These are phyloP conservation scores for Rotaria socialis DNA, from an alignment of 2,888 invertebrate species.

Conservation along the genomic window DNA sequence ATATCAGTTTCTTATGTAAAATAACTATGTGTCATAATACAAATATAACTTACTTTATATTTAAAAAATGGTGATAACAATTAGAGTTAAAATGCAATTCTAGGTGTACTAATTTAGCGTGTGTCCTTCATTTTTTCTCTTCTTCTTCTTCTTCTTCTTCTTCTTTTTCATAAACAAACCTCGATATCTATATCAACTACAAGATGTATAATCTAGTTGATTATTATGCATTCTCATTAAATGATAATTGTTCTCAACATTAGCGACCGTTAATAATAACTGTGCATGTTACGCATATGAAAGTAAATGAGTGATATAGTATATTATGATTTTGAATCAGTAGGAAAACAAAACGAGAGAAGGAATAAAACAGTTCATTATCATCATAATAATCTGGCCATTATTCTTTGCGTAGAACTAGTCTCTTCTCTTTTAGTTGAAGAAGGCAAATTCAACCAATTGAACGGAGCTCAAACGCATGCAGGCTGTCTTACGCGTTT, in stretches of 20 bases:
- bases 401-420: neutral
- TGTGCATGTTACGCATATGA: neutral
- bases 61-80: neutral
- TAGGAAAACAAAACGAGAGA: neutral
- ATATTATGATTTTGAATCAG: neutral
- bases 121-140: too few relatives aligned
- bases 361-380: neutral
- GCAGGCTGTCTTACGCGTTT: neutral
- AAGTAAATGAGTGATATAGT: neutral
- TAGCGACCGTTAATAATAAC: neutral
- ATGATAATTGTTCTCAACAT: neutral
- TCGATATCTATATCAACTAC: neutral
- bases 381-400: neutral
- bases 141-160: too few relatives aligned
- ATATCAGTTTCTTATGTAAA: neutral
- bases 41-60: neutral
- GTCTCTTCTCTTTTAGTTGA: neutral
- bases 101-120: neutral
- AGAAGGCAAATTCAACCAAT: neutral
- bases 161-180: too few relatives aligned
- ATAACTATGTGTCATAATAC: neutral
- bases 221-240: neutral
- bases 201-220: neutral
- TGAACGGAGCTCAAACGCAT: neutral
- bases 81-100: neutral